Evolutionary conservation across 2,113 vertebrate genomes (phyloP), one percentile per base, ranked within the genome.

Genomic region (Oceanites oceanicus): DNA sequence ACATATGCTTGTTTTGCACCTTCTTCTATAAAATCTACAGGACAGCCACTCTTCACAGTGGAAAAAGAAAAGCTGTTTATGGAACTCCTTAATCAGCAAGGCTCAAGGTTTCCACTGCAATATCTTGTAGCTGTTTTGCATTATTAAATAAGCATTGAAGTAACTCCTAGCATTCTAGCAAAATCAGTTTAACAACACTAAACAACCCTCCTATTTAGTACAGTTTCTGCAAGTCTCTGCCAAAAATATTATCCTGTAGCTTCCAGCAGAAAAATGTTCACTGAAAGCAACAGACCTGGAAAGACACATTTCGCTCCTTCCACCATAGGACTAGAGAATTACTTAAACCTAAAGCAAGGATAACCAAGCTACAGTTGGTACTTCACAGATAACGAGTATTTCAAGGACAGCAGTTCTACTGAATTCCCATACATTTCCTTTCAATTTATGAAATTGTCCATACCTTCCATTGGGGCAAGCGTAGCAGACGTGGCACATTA

Each of bases 401-500:
- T 81, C 49, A 88, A 92, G 68, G 61, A 78, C 29, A 71, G 59
- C 22, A 86, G 17, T 53, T 68, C 26, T 45, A 38, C 6, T 45
- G 15, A 84, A 88, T 65, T 80, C 15, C 32, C 44, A 75, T 2
- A 10, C 3, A 27, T 67, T 71, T 92, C 8, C 53, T 92, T 83
- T 36, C 49, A 78, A 38, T 22, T 86, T 52, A 68, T 27, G 52
- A 62, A 62, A 86, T 15, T 30, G 29, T 38, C 34, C 75, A 93
- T 97, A 99, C 99, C 99, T 99, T 99, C 99, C 99, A 99, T 59
- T 99, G 99, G 8, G 99, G 99, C 85, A 99, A 98, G 91, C 99
- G 99, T 19, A 98, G 97, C 36, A 99, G 96, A 45, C 98, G 99
- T 23, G 99, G 98, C 96, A 99, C 97, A 16, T 98, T 99, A 94